Base-by-base conservation (phyloP, 1,140 invertebrate genomes). In the Scaptomyza graminum region DNA sequence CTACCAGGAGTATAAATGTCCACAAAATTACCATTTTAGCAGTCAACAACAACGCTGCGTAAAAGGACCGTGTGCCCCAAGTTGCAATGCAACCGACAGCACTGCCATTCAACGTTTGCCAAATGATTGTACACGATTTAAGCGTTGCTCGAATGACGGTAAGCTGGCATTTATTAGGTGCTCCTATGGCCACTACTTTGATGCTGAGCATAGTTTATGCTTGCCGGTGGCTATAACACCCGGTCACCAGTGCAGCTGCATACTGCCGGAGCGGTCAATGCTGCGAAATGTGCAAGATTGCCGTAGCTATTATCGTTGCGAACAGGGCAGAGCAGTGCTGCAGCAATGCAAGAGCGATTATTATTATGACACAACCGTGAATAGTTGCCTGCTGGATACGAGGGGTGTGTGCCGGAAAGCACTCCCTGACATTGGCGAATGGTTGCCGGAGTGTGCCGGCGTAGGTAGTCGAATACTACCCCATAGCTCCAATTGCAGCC, bases 231-330 rank as follows among this genome's bases (percentile, higher is more conserved):
- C 55, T 6, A 13, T 73, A 18, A 78, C 66, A 8, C 51, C 83
- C 0, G 61, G 50, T 0, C 79, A 83, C 51, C 80, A 87, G 41
- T 88, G 84, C 61, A 88, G 77, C 52, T 90, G 84, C 44, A 31
- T 90, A 13, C 39, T 89, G 34, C 85, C 83, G 9, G 62, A 80
- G 1, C 55, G 88, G 12, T 49, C 84, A 1, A 72, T 64, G 8
- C 31, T 89, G 31, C 6, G 49, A 6, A 88, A 90, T 54, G 11
- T 50, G 2, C 47, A 51, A 11, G 72, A 90, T n/a, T 90, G 87
- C 43, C 63, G 79, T 8, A 90, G 78, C 5, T 90, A 83, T 13
- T 89, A 82, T 69, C 56, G 63, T 3, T 72, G 83, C 43, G 13
- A 56, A 6, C 11, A 37, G 5, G 81, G 79, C n/a, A 22, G 56